These are phyloP conservation scores for Beaufortia kweichowensis DNA, from an alignment of 2,113 vertebrate genomes.

Conservation along the genomic window DNA sequence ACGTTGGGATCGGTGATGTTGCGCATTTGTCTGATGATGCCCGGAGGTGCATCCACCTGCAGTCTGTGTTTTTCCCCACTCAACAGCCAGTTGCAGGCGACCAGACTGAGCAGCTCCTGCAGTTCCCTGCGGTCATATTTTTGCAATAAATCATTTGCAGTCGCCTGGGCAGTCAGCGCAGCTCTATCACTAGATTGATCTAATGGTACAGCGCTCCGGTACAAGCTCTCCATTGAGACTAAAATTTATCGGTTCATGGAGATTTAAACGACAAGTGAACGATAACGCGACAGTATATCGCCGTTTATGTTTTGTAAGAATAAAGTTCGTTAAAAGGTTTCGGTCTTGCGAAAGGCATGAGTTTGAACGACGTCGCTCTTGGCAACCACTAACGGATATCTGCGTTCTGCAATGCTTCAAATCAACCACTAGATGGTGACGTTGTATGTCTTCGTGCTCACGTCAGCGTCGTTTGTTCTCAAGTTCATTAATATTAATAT, in stretches of 20 bases:
- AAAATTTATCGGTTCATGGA: background rate
- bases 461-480: background rate
- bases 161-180: constrained; percentile 67
- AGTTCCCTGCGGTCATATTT: constrained; percentile 71
- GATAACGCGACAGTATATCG: background rate
- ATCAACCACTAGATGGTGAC: constrained; percentile 28
- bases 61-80: constrained; percentile 59
- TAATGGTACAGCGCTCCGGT: background rate
- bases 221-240: background rate
- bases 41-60: constrained; percentile 61
- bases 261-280: background rate
- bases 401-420: background rate
- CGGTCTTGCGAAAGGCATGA: background rate
- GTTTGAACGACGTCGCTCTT: constrained; percentile 29
- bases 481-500: no score
- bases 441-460: constrained; percentile 1
- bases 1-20: constrained; percentile 55
- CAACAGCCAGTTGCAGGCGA: constrained; percentile 68
- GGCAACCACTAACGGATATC: constrained; percentile 42
- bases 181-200: constrained; percentile 62
- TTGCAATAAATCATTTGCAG: constrained; percentile 70
- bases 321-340: background rate
- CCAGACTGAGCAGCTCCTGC: constrained; percentile 67
- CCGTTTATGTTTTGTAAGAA: background rate
- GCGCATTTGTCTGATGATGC: constrained; percentile 72